Conservation (phyloP, 2,113 vertebrate species). For the Callopanchax toddi region DNA sequence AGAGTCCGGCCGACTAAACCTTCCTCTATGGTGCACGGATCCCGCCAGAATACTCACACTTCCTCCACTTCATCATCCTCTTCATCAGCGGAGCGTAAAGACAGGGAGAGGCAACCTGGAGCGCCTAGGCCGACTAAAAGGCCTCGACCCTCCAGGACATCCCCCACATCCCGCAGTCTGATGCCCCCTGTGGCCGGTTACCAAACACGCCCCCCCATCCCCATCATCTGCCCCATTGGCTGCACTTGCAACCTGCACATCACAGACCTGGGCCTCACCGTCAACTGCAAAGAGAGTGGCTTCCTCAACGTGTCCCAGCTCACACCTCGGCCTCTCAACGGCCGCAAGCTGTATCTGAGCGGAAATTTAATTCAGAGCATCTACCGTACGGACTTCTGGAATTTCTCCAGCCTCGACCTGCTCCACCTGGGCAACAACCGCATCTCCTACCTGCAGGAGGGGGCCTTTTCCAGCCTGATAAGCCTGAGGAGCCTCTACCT, state of each 20-base stretch:
- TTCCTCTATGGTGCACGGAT: slow-evolving; percentile 92
- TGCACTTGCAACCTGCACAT: slow-evolving; percentile 98
- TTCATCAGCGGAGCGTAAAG: slow-evolving; percentile 88
- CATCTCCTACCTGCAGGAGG: slow-evolving; percentile 96
- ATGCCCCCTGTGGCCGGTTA: slow-evolving; percentile 91
- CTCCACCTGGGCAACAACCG: slow-evolving; percentile 96
- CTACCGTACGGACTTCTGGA: slow-evolving; percentile 96
- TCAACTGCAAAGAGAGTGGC: slow-evolving; percentile 94
- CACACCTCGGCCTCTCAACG: slow-evolving; percentile 92
- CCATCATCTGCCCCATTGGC: slow-evolving; percentile 93
- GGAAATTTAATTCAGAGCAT: slow-evolving; percentile 97
- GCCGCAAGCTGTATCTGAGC: slow-evolving; percentile 95
- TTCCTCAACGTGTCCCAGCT: slow-evolving; percentile 96
- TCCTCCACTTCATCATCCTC: slow-evolving; percentile 69
- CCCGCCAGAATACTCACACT: slow-evolving; percentile 90
- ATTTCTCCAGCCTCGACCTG: slow-evolving; percentile 96
- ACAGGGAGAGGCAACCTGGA: slow-evolving; percentile 90
- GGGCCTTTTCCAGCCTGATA: slow-evolving; percentile 92
- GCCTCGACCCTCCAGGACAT: slow-evolving; percentile 86
- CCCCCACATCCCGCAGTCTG: slow-evolving; percentile 88
- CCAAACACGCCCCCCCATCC: slow-evolving; percentile 95
- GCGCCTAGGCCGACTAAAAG: slow-evolving; percentile 89
- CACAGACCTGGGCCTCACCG: slow-evolving; percentile 92
- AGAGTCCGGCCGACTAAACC: slow-evolving; percentile 91
- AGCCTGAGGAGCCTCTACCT: slow-evolving; percentile 94